These are phyloP conservation scores for Thunnus thynnus DNA, from an alignment of 2,113 vertebrate species.

Conservation along the genomic window DNA sequence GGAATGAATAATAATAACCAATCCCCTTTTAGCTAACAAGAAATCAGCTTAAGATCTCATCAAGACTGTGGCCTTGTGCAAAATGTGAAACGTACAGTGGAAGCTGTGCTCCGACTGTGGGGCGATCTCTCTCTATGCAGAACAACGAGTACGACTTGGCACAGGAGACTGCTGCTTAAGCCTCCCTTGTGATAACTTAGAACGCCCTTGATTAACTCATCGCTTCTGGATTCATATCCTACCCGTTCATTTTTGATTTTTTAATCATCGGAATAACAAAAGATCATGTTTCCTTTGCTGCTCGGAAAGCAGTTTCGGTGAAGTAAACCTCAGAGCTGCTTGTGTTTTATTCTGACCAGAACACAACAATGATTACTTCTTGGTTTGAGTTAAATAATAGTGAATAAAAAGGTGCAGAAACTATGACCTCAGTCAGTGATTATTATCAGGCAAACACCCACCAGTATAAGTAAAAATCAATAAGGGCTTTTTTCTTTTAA, in stretches of 20 bases:
- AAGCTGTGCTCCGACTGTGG: slow-evolving; percentile 15
- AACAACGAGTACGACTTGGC: slow-evolving; percentile 43
- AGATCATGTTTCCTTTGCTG: slow-evolving; percentile 27
- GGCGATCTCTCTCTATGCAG: slow-evolving; percentile 21
- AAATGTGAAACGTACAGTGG: slow-evolving; percentile 40
- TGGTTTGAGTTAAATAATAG: slow-evolving; percentile 23
- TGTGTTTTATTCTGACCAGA: slow-evolving; percentile 30
- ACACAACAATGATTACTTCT: slow-evolving; percentile 11
- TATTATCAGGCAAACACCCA: slow-evolving; percentile 48
- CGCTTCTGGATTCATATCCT: slow-evolving; percentile 35
- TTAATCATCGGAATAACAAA: slow-evolving; percentile 34
- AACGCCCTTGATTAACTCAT: slow-evolving; percentile 67
- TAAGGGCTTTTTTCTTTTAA: background rate
- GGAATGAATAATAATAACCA: slow-evolving; percentile 60
- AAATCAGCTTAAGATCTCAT: slow-evolving; percentile 56
- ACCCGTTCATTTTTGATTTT: slow-evolving; percentile 31
- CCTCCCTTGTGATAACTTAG: slow-evolving; percentile 47
- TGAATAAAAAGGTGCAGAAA: slow-evolving; percentile 31
- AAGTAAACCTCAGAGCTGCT: slow-evolving; percentile 35
- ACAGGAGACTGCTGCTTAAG: slow-evolving; percentile 46
- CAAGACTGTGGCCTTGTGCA: slow-evolving; percentile 20
- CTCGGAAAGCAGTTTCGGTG: slow-evolving; percentile 21
- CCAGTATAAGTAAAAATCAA: slow-evolving; percentile 47
- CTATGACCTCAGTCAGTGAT: slow-evolving; percentile 11
- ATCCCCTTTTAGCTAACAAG: slow-evolving; percentile 46